These are phyloP conservation scores for Erpornis zantholeuca DNA, from an alignment of 2,113 vertebrate genomes.

Conservation along the genomic window DNA sequence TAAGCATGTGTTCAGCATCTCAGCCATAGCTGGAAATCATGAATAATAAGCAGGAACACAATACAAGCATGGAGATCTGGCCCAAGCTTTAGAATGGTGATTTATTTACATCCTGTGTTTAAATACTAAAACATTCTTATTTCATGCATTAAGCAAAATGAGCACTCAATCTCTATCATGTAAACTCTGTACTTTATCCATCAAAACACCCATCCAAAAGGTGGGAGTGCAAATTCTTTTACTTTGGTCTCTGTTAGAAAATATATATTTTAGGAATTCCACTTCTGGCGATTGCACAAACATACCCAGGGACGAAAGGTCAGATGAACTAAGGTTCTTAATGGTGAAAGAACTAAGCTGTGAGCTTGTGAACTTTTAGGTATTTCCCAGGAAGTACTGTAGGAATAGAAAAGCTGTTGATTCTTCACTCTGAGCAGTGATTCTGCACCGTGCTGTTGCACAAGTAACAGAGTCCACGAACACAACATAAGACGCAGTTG, in stretches of 20 bases:
- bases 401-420: background rate
- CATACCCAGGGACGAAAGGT: background rate
- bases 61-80: background rate
- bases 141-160: background rate
- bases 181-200: background rate
- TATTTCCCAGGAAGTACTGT: background rate
- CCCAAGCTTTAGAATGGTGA: background rate
- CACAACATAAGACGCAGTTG: rapidly evolving
- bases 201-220: background rate
- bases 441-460: background rate
- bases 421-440: background rate
- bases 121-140: background rate
- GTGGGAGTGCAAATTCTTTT: background rate
- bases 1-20: background rate
- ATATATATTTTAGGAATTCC: background rate
- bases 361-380: background rate
- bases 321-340: background rate
- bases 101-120: background rate
- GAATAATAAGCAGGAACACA: background rate
- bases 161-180: background rate
- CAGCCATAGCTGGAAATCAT: background rate
- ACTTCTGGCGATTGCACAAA: background rate
- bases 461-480: background rate
- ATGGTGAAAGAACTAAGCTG: background rate
- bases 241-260: background rate